Percentiles rank a stretch among this genome's conserved stretches.
phyloP scores from a whole-genome alignment of 1,140 invertebrate genomes.

The Brachionus rubens region DNA sequence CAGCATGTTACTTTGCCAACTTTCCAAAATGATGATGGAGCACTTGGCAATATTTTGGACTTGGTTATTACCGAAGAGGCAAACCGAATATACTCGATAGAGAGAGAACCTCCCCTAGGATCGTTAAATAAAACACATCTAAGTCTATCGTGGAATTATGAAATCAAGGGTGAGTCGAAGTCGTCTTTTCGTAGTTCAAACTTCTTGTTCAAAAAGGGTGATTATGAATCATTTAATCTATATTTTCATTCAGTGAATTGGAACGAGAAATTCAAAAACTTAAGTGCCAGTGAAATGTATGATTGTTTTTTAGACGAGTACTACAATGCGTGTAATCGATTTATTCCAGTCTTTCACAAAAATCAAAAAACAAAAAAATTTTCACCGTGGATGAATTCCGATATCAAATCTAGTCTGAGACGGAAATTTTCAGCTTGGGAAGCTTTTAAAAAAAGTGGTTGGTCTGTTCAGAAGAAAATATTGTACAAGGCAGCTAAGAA shows the following conservation, averaged over 20 bases:
- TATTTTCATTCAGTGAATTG: not conserved
- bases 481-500: too few species aligned
- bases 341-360: too few species aligned
- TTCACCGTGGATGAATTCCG: too few species aligned
- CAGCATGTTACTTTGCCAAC: not conserved
- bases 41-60: slow-evolving; percentile 9
- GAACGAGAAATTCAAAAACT: too few species aligned
- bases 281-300: too few species aligned
- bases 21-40: not conserved
- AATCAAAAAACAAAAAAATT: too few species aligned
- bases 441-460: too few species aligned
- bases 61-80: not conserved
- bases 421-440: too few species aligned
- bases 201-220: not conserved
- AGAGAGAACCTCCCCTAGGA: not conserved
- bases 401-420: too few species aligned
- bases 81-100: not conserved
- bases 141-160: not conserved
- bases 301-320: too few species aligned
- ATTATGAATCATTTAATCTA: not conserved
- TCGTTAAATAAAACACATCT: not conserved
- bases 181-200: not conserved
- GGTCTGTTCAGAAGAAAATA: too few species aligned
- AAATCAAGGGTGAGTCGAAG: not conserved
- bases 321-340: too few species aligned